phyloP scores from a whole-genome alignment of 1,140 invertebrate species.

The Steinernema khuongi region DNA sequence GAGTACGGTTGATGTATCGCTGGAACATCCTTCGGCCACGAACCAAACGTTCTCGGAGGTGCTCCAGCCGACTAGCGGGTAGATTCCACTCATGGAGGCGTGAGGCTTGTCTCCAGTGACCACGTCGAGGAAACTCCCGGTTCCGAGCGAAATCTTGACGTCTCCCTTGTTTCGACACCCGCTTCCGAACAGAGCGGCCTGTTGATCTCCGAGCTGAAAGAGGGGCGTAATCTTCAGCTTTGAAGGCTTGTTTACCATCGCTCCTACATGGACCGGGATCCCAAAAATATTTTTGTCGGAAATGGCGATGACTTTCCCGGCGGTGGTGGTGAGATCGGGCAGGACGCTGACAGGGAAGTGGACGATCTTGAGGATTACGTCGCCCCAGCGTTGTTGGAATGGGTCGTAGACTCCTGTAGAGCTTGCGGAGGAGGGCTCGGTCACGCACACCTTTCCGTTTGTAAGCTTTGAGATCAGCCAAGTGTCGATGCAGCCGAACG shows the following conservation, averaged over 20 bases:
- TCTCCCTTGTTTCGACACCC: conserved; percentile 76
- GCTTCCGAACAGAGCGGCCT: conserved; percentile 83
- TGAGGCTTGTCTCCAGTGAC: conserved; percentile 75
- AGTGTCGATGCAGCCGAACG: conserved; percentile 84
- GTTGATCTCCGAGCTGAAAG: conserved; percentile 65
- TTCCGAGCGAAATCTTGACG: conserved; percentile 86
- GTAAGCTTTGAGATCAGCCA: conserved; percentile 81
- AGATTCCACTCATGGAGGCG: conserved; percentile 71
- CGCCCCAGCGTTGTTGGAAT: conserved; percentile 62
- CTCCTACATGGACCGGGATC: conserved; percentile 70
- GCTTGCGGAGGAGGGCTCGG: conserved; percentile 79
- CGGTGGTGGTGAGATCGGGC: conserved; percentile 69
- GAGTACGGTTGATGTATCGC: conserved; percentile 79
- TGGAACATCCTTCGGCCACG: conserved; percentile 75
- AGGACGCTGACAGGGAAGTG: conserved; percentile 71
- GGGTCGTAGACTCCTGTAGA: conserved; percentile 88
- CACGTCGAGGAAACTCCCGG: conserved; percentile 83
- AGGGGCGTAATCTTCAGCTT: conserved; percentile 13
- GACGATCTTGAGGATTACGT: conserved; percentile 64
- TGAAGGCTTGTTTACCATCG: conserved; percentile 67
- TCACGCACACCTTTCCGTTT: conserved; percentile 69
- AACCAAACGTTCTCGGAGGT: conserved; percentile 66
- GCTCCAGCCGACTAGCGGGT: conserved; percentile 79
- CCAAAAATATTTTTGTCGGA: conserved; percentile 70
- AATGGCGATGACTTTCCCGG: conserved; percentile 68